Percentiles rank a stretch among this genome's conserved stretches.
Evolutionary conservation across 1,140 invertebrate species (phyloP).

Genomic region (Drosophila pandora): DNA sequence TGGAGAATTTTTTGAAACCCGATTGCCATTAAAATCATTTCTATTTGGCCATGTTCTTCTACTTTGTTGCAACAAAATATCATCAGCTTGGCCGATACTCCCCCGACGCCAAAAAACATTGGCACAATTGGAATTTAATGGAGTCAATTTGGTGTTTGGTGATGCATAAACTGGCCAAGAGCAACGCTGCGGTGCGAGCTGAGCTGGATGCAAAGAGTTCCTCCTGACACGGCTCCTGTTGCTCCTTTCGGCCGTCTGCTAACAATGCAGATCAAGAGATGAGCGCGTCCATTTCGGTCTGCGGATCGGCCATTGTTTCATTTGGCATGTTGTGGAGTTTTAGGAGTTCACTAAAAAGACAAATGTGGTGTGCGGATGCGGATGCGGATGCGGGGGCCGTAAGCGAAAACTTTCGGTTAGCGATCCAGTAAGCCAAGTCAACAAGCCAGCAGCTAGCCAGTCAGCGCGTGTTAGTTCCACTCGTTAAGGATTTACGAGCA

Average conservation of each 20-base stretch:
- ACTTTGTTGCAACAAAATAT: conserved; percentile 23
- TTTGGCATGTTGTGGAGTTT: conserved; percentile 56
- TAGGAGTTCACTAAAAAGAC: conserved; percentile 71
- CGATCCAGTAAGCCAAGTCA: conserved; percentile 8
- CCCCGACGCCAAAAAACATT: conserved; percentile 34
- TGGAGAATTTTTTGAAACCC: too few relatives aligned
- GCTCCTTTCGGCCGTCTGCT: conserved; percentile 31
- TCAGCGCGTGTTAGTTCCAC: conserved; percentile 80
- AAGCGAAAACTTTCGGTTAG: conserved; percentile 6
- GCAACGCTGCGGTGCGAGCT: conserved; percentile 52
- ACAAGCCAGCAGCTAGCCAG: conserved; percentile 16
- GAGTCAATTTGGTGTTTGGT: conserved; percentile 77
- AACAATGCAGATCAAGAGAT: conserved; percentile 83
- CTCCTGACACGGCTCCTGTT: conserved; percentile 11
- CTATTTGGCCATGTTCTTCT: background rate
- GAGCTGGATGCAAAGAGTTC: conserved; percentile 39
- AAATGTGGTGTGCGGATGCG: conserved; percentile 61
- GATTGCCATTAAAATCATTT: background rate
- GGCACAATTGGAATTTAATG: conserved; percentile 81
- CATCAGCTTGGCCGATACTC: conserved; percentile 16
- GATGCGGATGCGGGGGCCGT: conserved; percentile 7
- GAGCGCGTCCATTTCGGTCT: conserved; percentile 73
- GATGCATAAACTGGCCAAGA: conserved; percentile 66
- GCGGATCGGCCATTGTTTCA: conserved; percentile 75
- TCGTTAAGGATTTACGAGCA: conserved; percentile 84